Evolutionary conservation across 2,797 vertebrate genomes (phyloP).

Genomic region (Peromyscus melanophrys): DNA sequence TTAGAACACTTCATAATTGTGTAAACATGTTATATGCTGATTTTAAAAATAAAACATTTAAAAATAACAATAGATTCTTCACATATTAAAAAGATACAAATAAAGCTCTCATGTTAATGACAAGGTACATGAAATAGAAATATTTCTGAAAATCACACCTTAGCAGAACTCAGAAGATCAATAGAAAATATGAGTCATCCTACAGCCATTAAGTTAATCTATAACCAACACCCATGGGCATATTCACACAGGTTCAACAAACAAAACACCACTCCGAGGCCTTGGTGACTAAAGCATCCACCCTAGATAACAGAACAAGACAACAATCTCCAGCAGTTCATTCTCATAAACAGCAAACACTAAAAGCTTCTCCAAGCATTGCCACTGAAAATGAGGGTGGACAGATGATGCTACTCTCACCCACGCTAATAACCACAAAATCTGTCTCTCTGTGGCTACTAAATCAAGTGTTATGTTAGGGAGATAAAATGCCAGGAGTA

Average conservation of each 20-base stretch:
- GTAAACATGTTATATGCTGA: not conserved
- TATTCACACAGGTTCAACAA: not conserved
- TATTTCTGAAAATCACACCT: not conserved
- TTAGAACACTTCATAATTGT: not conserved
- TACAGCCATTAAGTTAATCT: not conserved
- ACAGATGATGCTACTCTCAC: not conserved
- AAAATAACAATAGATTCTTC: conserved; percentile 11
- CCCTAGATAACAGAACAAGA: not conserved
- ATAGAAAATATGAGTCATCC: not conserved
- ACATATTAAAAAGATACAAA: not conserved
- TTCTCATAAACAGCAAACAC: not conserved
- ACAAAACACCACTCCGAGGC: not conserved
- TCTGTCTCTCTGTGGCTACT: too few species aligned
- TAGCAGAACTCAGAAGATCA: conserved; percentile 20
- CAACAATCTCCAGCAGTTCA: not conserved
- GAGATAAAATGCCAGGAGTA: not conserved
- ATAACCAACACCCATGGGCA: not conserved
- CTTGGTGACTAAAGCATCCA: not conserved
- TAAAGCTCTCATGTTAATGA: not conserved
- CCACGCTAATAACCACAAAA: not conserved
- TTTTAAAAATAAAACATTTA: not conserved
- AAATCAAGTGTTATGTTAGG: not conserved
- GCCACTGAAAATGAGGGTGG: not conserved
- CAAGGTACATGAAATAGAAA: not conserved
- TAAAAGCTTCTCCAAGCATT: not conserved